Base-by-base conservation (phyloP, 2,113 vertebrate species). In the Callithrix jacchus region DNA sequence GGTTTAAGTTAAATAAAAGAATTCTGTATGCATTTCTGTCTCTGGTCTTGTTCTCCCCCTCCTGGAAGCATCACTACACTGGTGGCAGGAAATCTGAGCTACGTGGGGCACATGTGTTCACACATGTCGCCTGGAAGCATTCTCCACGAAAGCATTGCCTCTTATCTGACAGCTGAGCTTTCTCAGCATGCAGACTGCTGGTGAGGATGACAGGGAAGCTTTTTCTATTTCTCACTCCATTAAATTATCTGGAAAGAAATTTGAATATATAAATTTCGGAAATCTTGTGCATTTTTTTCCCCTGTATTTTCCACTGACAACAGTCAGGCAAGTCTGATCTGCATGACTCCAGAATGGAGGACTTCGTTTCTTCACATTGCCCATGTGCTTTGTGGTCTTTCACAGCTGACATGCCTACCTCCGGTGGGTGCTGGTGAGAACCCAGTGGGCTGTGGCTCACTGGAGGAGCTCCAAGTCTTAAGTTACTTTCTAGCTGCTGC, bases 1-100 rank as follows among this genome's bases (percentile, higher is more conserved):
- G 98, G 98, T 98, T 99, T 99, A 99, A 99, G 99, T 99, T 99
- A 99, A 99, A 99, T 99, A 99, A 99, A 99, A 98, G 97, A 98
- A 98, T 98, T 99, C 99, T 98, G 99, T 99, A 99, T 98, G 99
- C 98, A 99, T 97, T 71, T 87, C 95, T n/a, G 95, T 94, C 45
- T 97, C 87, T 94, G 76, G 40, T 85, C 98, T 93, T 94, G 68
- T 79, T 30, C 52, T 6, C 52, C 21, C 10, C 17, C 37, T 81
- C 56, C 61, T 54, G 80, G 83, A 92, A 84, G n/a, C 49, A 4
- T 68, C 61, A 6, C 21, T 20, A 0, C 3, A 4, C 79, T 40
- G 2, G 42, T n/a, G 25, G 35, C n/a, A 49, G 21, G 54, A 84
- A 35, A 54, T 35, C 66, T 1, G 42, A 61, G 37, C 68, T 49